Conservation (phyloP, 92 coral and sea anemone genomes). For the Meandrina meandrites region DNA sequence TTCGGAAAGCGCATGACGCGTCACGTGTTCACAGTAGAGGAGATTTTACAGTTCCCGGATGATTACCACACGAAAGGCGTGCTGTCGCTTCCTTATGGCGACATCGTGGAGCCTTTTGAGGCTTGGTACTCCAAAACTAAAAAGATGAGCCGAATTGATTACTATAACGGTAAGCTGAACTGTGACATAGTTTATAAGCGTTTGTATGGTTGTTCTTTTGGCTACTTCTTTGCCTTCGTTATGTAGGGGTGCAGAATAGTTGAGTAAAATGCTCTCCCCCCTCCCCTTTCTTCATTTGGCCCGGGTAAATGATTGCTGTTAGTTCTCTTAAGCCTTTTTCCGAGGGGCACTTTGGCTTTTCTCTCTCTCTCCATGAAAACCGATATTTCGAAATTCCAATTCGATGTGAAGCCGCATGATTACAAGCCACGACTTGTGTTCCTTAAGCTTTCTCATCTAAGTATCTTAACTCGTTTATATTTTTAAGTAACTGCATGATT, state of each 20-base stretch:
- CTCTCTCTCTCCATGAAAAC: neutral
- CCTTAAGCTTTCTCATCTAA: too few species aligned
- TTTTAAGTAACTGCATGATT: neutral
- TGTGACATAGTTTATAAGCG: neutral
- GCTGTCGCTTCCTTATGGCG: conserved; percentile 97
- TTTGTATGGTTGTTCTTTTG: neutral
- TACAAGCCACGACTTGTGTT: neutral
- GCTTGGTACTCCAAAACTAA: conserved; percentile 89
- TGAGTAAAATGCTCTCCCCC: neutral
- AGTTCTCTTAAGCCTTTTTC: neutral
- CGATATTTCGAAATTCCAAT: neutral
- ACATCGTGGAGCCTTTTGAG: conserved; percentile 97
- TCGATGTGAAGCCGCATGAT: neutral
- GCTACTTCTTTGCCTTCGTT: neutral
- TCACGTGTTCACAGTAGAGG: conserved; percentile 38
- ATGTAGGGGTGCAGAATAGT: neutral
- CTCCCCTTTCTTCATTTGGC: neutral
- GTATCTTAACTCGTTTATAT: too few species aligned
- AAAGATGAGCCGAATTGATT: conserved; percentile 98
- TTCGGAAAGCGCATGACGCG: conserved; percentile 34
- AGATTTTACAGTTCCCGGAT: conserved; percentile 75
- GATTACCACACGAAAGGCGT: conserved; percentile 90
- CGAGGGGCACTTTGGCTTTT: neutral
- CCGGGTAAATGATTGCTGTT: neutral
- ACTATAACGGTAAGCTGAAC: conserved; percentile 79